Conservation (phyloP, 2,113 vertebrate species). For the human region GRCh38 chr18:59890001-59890500, state of each 20-base stretch:
- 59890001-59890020: background rate
- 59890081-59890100: background rate
- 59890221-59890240: background rate
- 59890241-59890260: background rate
- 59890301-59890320: background rate
- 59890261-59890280: background rate
- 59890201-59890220: too few species aligned
- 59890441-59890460: too few species aligned
- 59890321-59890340: background rate
- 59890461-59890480: too few species aligned
- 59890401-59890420: too few species aligned
- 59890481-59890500: too few species aligned
- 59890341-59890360: background rate
- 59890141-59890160: background rate
- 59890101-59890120: background rate
- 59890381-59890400: background rate
- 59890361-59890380: background rate
- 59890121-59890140: background rate
- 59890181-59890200: background rate
- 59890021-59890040: background rate
- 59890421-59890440: too few species aligned
- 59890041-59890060: background rate
- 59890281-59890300: background rate
- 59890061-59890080: background rate
- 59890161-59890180: background rate